Evolutionary conservation across 2,797 vertebrate genomes (phyloP), one percentile per base, ranked within the genome.

Genomic region (Chromis chromis): DNA sequence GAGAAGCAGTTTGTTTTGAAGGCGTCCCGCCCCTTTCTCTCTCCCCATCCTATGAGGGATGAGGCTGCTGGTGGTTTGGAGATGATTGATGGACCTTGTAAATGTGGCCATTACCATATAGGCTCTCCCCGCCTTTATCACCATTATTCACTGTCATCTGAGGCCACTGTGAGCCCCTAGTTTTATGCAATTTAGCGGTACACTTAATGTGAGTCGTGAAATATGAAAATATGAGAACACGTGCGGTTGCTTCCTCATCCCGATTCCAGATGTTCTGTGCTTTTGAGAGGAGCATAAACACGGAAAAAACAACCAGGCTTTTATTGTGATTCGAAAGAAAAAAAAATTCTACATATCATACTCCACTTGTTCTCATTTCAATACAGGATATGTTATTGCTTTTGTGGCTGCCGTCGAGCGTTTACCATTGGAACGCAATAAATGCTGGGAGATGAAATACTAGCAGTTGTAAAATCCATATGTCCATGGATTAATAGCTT

Each of bases 1-100:
- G 69, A 78, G 36, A 83, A 53, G 61, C 44, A 60, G 71, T 84
- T 85, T 89, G 83, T 80, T 93, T 86, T 60, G 65, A 81, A 70
- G 40, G 48, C 0, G 31, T 78, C 81, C 83, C 86, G 46, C 83
- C 86, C 86, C 62, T 63, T 78, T 80, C 50, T 87, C 48, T 66
- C 59, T 40, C 62, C 48, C 63, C 44, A 4, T 67, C 90, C 89
- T 88, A 86, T 90, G 86, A 91, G 86, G 71, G 56, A 90, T 86
- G 81, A 82, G 78, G 78, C 62, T 73, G 58, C 81, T 55, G 82
- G 84, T 9, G 68, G 71, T 76, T 85, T 71, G 79, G 76, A 86
- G 74, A 88, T 94, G 92, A 95, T 93, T 91, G 90, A 95, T 93
- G 74, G 80, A 76, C 80, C 84, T 79, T 86, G 91, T 92, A 88